These are phyloP conservation scores for Diplodus puntazzo DNA, from an alignment of 2,797 vertebrate genomes.

Conservation along the genomic window DNA sequence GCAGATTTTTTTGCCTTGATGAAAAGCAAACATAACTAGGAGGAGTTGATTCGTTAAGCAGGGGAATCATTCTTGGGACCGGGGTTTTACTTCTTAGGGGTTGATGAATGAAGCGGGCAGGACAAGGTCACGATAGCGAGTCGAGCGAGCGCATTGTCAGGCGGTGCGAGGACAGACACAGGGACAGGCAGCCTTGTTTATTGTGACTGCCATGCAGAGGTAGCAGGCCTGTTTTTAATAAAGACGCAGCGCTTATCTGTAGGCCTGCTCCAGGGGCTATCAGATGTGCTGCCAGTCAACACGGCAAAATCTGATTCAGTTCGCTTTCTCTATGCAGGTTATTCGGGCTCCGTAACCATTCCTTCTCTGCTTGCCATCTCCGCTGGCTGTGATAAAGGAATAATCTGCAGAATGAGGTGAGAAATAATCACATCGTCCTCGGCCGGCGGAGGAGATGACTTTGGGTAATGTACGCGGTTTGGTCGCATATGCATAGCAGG, in stretches of 20 bases:
- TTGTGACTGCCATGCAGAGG: slow-evolving; percentile 74
- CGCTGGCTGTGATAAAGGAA: slow-evolving; percentile 78
- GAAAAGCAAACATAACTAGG: slow-evolving; percentile 22
- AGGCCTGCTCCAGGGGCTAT: slow-evolving; percentile 80
- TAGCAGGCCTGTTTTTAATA: slow-evolving; percentile 82
- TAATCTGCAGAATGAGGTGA: slow-evolving; percentile 78
- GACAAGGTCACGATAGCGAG: slow-evolving; percentile 48
- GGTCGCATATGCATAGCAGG: slow-evolving; percentile 26
- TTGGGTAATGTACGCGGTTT: slow-evolving; percentile 66
- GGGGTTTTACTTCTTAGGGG: slow-evolving; percentile 28
- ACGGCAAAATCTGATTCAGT: slow-evolving; percentile 75
- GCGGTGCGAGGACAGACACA: slow-evolving; percentile 33
- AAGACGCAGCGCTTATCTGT: slow-evolving; percentile 81
- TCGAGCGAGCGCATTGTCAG: slow-evolving; percentile 44
- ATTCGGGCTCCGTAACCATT: slow-evolving; percentile 70
- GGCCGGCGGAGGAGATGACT: slow-evolving; percentile 72
- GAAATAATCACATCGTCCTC: slow-evolving; percentile 82
- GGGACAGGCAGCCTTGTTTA: slow-evolving; percentile 74
- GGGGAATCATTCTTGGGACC: slow-evolving; percentile 17
- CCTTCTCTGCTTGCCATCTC: slow-evolving; percentile 70
- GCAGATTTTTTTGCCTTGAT: slow-evolving; percentile 29
- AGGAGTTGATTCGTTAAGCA: slow-evolving; percentile 27
- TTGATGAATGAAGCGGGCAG: slow-evolving; percentile 33
- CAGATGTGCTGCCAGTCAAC: slow-evolving; percentile 85
- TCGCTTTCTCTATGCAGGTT: slow-evolving; percentile 71